phyloP scores from a whole-genome alignment of 1,140 invertebrate species.

The Neomicropteryx cornuta region DNA sequence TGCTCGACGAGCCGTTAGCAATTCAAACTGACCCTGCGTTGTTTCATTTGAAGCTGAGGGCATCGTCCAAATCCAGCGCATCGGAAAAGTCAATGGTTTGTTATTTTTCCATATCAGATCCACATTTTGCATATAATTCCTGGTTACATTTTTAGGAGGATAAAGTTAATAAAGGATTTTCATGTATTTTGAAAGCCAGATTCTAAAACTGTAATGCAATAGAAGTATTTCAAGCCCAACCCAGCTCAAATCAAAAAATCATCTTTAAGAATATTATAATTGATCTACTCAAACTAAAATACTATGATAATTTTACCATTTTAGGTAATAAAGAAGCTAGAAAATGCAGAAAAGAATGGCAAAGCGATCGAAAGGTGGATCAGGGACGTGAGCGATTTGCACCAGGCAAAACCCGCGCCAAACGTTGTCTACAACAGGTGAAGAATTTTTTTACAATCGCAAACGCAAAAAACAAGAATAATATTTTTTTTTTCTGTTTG shows the following conservation, averaged over 20 bases:
- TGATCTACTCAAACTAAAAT: not conserved
- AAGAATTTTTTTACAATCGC: slow-evolving; percentile 15
- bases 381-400: slow-evolving; percentile 80
- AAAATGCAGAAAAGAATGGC: slow-evolving; percentile 73
- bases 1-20: slow-evolving; percentile 90
- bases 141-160: too few species aligned
- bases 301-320: slow-evolving; percentile 12
- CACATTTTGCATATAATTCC: too few species aligned
- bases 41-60: slow-evolving; percentile 83
- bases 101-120: too few species aligned
- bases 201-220: too few species aligned
- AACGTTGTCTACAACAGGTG: slow-evolving; percentile 75
- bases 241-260: not conserved
- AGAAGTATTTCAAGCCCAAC: too few species aligned
- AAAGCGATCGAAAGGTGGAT: slow-evolving; percentile 92
- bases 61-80: slow-evolving; percentile 51
- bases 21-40: slow-evolving; percentile 93
- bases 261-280: not conserved
- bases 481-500: too few species aligned
- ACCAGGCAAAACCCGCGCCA: slow-evolving; percentile 73
- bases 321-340: slow-evolving; percentile 73
- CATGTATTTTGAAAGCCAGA: too few species aligned
- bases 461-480: not conserved
- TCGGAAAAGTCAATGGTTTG: too few species aligned
- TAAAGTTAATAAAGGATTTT: too few species aligned